Evolutionary conservation across 2,888 invertebrate genomes (phyloP), one percentile per base, ranked within the genome.

Genomic region (Drosophila lacicola): DNA sequence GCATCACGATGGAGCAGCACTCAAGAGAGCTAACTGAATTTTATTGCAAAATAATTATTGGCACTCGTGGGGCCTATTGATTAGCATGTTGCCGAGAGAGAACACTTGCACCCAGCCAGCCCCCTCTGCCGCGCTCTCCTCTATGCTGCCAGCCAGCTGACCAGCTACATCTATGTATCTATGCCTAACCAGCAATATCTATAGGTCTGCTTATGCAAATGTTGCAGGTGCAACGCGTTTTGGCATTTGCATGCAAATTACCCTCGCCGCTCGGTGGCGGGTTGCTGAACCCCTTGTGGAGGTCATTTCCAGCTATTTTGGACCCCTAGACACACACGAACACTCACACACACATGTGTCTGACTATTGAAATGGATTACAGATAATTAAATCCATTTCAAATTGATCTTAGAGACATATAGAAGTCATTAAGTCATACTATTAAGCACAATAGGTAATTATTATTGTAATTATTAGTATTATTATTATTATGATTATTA

Each of bases 11-110:
- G 45, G 42, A 58, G 69, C 41, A 42, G 55, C 56, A 56, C 78
- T 76, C 82, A 54, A 62, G 73, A 78, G 85, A 76, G 47, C 87
- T 86, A 88, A 88, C 84, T 74, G 81, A 88, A 74, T 86, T 80
- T 86, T 88, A 84, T 88, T 80, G 83, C 83, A 78, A 84, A 86
- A 84, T 84, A 84, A 84, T 84, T 89, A 83, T 83, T 83, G 88
- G 78, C 83, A 83, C 83, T 75, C 75, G 80, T 83, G 87, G 78
- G 89, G 83, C 83, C 89, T 88, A 88, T 88, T 88, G 89, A 88
- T 88, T 83, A 86, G 82, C 86, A 88, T 85, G 73, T 72, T 58
- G 72, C 61, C 46, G 53, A 74, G 54, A 55, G 60, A 61, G 14
- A 8, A 47, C 57, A 58, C 58, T 33, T 37, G 19, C 42, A 33